A percentile compares a stretch with the other conserved stretches of the same genome.
Conservation (phyloP, 2,888 invertebrate species). For the Drosophila hamatofila region DNA sequence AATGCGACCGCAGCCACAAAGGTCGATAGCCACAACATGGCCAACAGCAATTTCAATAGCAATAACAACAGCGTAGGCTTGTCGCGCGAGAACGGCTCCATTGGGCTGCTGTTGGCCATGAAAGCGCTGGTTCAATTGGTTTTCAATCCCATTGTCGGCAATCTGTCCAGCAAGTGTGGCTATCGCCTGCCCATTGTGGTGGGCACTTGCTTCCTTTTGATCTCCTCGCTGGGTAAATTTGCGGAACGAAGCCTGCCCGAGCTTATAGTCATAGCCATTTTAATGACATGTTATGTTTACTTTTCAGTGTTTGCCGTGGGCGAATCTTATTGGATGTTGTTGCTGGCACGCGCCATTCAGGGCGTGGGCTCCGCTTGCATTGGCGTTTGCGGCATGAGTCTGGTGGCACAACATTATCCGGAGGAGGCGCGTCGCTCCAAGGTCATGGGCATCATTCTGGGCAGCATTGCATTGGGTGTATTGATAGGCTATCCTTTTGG, state of each 20-base stretch:
- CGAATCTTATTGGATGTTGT: slow-evolving; percentile 88
- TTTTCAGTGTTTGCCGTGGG: slow-evolving; percentile 91
- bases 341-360: slow-evolving; percentile 91
- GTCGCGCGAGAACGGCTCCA: slow-evolving; percentile 88
- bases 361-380: slow-evolving; percentile 93
- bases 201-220: slow-evolving; percentile 89
- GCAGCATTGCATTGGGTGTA: slow-evolving; percentile 93
- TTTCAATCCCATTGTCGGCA: slow-evolving; percentile 91
- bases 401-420: slow-evolving; percentile 88
- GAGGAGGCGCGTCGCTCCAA: slow-evolving; percentile 86
- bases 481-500: slow-evolving; percentile 93
- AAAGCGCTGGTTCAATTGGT: slow-evolving; percentile 93
- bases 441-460: slow-evolving; percentile 93
- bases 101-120: slow-evolving; percentile 90
- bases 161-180: slow-evolving; percentile 88
- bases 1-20: slow-evolving; percentile 43
- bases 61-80: slow-evolving; percentile 84
- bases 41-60: slow-evolving; percentile 32
- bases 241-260: not conserved
- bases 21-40: slow-evolving; percentile 47
- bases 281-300: slow-evolving; percentile 23
- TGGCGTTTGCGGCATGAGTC: slow-evolving; percentile 92
- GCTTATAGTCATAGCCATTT: slow-evolving; percentile 8
- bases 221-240: slow-evolving; percentile 89
- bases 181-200: slow-evolving; percentile 89